A percentile compares a stretch with the other conserved stretches of the same genome.
Evolutionary conservation across 2,888 invertebrate genomes (phyloP).

Genomic region (Diplolepis rosae): DNA sequence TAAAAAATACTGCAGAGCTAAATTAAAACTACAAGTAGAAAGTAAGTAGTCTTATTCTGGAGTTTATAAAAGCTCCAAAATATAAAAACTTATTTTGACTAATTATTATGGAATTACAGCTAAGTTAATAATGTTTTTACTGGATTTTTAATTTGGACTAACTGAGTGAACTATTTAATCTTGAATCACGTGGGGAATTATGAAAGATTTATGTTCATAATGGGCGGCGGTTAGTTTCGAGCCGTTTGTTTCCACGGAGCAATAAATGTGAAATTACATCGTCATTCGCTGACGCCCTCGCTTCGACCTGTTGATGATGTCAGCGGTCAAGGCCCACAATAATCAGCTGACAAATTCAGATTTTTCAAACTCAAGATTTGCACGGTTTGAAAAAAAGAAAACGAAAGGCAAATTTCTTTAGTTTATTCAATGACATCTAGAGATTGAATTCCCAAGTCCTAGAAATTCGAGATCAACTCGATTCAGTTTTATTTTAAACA

Average conservation of each 20-base stretch:
- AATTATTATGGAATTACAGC: too few relatives aligned
- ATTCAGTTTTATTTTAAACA: too few relatives aligned
- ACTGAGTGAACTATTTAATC: neutral
- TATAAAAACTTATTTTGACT: too few relatives aligned
- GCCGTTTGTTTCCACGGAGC: constrained; percentile 31
- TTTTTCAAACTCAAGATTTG: neutral
- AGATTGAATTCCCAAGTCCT: too few relatives aligned
- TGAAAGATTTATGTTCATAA: neutral
- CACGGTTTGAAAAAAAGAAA: too few relatives aligned
- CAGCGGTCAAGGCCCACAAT: constrained; percentile 41
- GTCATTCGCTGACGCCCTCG: constrained; percentile 40
- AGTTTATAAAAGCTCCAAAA: too few relatives aligned
- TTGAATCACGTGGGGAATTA: neutral
- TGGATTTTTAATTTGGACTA: constrained; percentile 20
- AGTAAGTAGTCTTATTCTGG: too few relatives aligned
- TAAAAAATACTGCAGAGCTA: neutral
- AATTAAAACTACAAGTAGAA: neutral
- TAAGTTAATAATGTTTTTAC: neutral
- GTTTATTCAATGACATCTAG: too few relatives aligned
- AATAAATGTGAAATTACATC: constrained; percentile 46
- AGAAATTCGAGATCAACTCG: too few relatives aligned
- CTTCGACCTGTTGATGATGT: constrained; percentile 29
- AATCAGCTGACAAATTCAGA: neutral
- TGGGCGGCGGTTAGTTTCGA: neutral
- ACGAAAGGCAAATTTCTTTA: too few relatives aligned